Evolutionary conservation across 53 echinoderm and acorn worm species (phyloP).

Genomic region (Patiria pectinifera): DNA sequence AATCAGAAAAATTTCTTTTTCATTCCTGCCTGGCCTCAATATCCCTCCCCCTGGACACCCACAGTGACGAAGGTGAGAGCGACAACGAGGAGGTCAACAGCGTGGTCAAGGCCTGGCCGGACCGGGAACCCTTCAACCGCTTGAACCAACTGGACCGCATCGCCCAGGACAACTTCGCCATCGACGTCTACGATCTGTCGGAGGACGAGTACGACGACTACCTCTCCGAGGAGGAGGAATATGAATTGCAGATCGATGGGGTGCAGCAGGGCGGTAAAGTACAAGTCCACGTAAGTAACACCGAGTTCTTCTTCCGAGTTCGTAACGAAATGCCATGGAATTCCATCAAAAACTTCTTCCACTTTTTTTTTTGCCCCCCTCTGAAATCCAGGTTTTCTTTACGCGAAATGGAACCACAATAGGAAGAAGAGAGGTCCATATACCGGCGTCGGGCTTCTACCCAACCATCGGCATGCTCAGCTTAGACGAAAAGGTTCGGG

Average conservation of each 20-base stretch:
- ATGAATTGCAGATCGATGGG: constrained; percentile 65
- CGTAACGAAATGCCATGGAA: not conserved
- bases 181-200: constrained; percentile 70
- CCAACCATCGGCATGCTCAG: constrained; percentile 96
- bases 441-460: constrained; percentile 90
- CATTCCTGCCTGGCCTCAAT: too few relatives aligned
- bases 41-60: not conserved
- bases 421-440: constrained; percentile 83
- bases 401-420: constrained; percentile 96
- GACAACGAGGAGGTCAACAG: constrained; percentile 67
- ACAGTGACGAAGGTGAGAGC: constrained; percentile 80
- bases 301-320: not conserved
- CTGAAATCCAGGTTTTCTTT: constrained; percentile 82
- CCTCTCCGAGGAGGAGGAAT: constrained; percentile 85
- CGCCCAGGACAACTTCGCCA: constrained; percentile 73
- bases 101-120: constrained; percentile 65
- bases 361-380: not conserved
- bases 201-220: constrained; percentile 82
- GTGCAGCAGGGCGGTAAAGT: constrained; percentile 63
- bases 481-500: constrained; percentile 88
- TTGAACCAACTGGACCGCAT: constrained; percentile 69
- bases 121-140: constrained; percentile 74
- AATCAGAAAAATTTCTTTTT: too few relatives aligned
- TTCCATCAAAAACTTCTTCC: not conserved
- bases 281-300: constrained; percentile 37